Base-by-base conservation (phyloP, 2,113 vertebrate species). In the Corydoras maculifer region DNA sequence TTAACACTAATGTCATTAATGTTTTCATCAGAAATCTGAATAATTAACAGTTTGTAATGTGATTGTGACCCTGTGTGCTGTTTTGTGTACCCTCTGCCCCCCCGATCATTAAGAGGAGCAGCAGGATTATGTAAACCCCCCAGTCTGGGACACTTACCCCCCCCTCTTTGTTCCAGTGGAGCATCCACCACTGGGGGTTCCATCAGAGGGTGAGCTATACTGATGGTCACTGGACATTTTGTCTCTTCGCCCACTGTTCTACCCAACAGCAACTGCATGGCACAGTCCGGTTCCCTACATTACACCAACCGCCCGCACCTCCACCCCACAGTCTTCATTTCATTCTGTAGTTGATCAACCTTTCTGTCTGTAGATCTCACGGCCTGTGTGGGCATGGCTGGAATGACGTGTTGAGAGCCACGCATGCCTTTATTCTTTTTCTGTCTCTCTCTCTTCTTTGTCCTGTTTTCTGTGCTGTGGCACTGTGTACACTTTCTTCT, bases 171-270 rank as follows among this genome's bases (percentile, higher is more conserved):
- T 31, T 66, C 83, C 88, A n/a, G 73, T 70, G 90, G 92, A 91
- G 76, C 90, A 79, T 80, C 88, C 77, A 70, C 84, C 88, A 62
- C 81, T 88, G 57, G 87, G 82, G 83, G 74, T 77, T 58, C 88
- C 83, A 77, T 82, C 79, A 67, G 87, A 90, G 92, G 92, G 89
- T 94, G 93, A 96, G 93, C 85, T 73, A 87, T 60, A 82, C 82
- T 68, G 6, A 75, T 78, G 79, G 75, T 77, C 60, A 69, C 57
- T 18, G 75, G 86, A 84, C 64, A 58, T 64, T 53, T 58, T 60
- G 48, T 59, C 74, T 30, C 70, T 82, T 62, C 73, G 83, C 80
- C 63, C 74, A 75, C 50, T 5, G 31, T 32, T 59, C 30, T 14
- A 78, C 59, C 18, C 32, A 50, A 9, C 73, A 54, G 25, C 61